Evolutionary conservation across 2,888 invertebrate species (phyloP), one percentile per base, ranked within the genome.

Genomic region (Mystacides longicornis): DNA sequence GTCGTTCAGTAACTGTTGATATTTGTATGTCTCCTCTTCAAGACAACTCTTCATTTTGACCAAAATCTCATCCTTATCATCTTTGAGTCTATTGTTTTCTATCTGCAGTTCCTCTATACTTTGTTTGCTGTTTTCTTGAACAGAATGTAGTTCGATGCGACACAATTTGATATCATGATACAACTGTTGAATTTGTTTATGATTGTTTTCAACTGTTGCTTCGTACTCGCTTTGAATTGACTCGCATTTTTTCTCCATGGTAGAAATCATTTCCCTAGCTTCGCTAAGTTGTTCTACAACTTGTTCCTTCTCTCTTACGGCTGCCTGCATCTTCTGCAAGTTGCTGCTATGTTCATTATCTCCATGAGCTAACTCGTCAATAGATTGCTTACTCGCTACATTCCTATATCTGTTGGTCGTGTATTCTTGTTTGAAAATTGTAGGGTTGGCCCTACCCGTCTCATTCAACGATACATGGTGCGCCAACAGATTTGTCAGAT

Each of bases 401-500:
- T 27, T 27, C 7, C 27, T 7, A 27, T 11, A 27, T 5, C 27
- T 27, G 11, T 27, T 5, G 5, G 27, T 27, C 11, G 5, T 5
- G 11, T 27, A 27, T 27, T 27, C 27, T 27, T 27, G 5, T 7
- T 5, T 27, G 16, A 16, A 43, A 7, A 43, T 14, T 43, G 7
- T 5, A 43, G 4, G 18, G 16, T 43, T 18, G 5, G 43, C 5
- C 14, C 9, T 9, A 22, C 23, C 19, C 22, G 50, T n/a, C 9
- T 51, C 43, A 42, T 51, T 37, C 1, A 74, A 73, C 14, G 64
- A 58, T 14, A 70, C 61, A 56, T 77, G 77, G 62, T 77, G 77
- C 9, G 77, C 77, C 49, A 77, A 74, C 73, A 77, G 71, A 65
- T 71, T 64, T 1, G 77, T 77, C 51, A 77, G 66, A 64, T 77